Evolutionary conservation across 1,140 invertebrate genomes (phyloP).

Genomic region (Apis laboriosa): DNA sequence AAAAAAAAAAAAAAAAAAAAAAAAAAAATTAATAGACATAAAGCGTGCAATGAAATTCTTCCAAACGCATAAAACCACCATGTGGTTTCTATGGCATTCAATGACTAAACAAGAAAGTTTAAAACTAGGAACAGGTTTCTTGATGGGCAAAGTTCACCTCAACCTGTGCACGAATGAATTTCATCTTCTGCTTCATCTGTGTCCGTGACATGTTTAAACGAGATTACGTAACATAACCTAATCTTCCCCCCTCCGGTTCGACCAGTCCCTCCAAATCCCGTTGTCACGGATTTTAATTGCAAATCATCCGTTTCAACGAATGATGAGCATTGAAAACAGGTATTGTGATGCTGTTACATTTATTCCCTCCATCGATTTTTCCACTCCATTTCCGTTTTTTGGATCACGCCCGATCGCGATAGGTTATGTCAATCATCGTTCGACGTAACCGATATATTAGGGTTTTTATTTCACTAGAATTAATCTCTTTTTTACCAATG

Average conservation of each 20-base stretch:
- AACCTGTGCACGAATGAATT: neutral
- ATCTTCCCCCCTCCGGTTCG: neutral
- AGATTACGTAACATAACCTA: neutral
- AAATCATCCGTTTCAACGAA: neutral
- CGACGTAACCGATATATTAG: no score
- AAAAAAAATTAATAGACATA: no score
- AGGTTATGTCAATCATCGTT: neutral
- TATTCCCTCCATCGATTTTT: neutral
- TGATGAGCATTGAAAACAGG: neutral
- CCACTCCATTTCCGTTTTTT: no score
- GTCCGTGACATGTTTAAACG: constrained; percentile 24
- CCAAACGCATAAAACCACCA: neutral
- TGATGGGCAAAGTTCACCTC: constrained; percentile 10
- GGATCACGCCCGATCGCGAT: neutral
- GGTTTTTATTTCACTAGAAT: no score
- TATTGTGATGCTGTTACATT: neutral
- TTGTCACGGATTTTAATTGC: constrained; percentile 10
- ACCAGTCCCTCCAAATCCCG: neutral
- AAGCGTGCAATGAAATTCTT: neutral
- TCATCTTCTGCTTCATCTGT: neutral
- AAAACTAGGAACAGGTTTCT: neutral
- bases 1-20: no score
- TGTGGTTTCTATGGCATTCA: neutral
- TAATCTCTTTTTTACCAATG: no score
- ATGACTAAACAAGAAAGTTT: no score